phyloP scores from a whole-genome alignment of 2,888 invertebrate species.

The Erpobdella octoculata region DNA sequence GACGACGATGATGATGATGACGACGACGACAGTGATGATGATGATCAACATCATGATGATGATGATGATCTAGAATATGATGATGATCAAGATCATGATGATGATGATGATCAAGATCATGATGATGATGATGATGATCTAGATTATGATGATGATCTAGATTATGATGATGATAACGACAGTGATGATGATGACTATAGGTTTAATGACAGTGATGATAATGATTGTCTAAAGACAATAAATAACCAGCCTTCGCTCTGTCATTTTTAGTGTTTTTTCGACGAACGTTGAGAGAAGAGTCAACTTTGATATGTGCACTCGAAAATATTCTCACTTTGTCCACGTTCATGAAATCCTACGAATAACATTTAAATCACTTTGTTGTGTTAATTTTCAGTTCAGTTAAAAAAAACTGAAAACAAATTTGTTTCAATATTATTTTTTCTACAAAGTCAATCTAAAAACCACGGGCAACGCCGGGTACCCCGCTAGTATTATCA shows the following conservation, averaged over 20 bases:
- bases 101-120: slow-evolving; percentile 10
- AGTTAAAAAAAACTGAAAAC: no score
- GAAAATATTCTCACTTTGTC: slow-evolving; percentile 20
- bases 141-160: not conserved
- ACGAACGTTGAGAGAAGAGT: not conserved
- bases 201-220: no score
- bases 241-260: not conserved
- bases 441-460: no score
- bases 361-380: no score
- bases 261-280: slow-evolving; percentile 16
- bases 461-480: no score
- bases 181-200: no score
- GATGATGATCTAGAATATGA: slow-evolving; percentile 11
- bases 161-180: not conserved
- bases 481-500: no score
- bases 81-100: slow-evolving; percentile 20
- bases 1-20: not conserved
- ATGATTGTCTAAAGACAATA: no score
- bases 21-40: not conserved
- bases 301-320: slow-evolving; percentile 9
- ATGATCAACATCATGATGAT: slow-evolving; percentile 14
- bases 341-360: slow-evolving; percentile 13
- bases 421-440: no score
- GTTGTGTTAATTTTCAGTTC: no score
- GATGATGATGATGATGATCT: slow-evolving; percentile 2